Conservation (phyloP, 2,888 invertebrate genomes). For the Dilophus febrilis region DNA sequence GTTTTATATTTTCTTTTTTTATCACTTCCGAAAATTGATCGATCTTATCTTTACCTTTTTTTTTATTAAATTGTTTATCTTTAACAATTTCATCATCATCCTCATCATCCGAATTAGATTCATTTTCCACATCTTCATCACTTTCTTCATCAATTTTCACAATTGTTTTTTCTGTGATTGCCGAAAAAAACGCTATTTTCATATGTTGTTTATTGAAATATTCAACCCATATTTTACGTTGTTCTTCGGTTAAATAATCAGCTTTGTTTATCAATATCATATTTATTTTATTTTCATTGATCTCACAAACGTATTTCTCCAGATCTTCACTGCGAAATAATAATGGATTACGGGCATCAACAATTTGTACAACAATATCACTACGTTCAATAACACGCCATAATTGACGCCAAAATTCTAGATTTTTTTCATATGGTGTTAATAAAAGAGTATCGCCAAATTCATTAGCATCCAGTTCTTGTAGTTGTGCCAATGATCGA, state of each 20-base stretch:
- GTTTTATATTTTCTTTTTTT: constrained; percentile 30
- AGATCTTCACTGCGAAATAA: constrained; percentile 86
- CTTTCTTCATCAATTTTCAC: constrained; percentile 21
- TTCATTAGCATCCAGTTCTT: constrained; percentile 54
- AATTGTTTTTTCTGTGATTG: constrained; percentile 30
- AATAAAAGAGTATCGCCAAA: constrained; percentile 31
- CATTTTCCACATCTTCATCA: constrained; percentile 18
- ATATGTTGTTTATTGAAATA: constrained; percentile 61
- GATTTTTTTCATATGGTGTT: constrained; percentile 94
- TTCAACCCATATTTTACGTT: constrained; percentile 68
- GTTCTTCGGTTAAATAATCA: constrained; percentile 67
- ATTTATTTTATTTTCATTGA: constrained; percentile 51
- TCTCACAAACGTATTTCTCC: constrained; percentile 68
- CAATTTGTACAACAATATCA: constrained; percentile 82
- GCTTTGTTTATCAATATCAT: constrained; percentile 90
- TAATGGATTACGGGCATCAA: constrained; percentile 92
- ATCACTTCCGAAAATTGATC: constrained; percentile 8
- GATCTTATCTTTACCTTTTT: constrained; percentile 6
- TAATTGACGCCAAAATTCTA: constrained; percentile 95
- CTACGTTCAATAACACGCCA: constrained; percentile 98
- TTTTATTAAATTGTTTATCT: background rate
- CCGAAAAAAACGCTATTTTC: constrained; percentile 81
- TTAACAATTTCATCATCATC: constrained; percentile 12
- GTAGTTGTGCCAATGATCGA: constrained; percentile 57
- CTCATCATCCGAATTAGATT: constrained; percentile 17